Conservation (phyloP, 2,797 vertebrate species). For the Manis pentadactyla region DNA sequence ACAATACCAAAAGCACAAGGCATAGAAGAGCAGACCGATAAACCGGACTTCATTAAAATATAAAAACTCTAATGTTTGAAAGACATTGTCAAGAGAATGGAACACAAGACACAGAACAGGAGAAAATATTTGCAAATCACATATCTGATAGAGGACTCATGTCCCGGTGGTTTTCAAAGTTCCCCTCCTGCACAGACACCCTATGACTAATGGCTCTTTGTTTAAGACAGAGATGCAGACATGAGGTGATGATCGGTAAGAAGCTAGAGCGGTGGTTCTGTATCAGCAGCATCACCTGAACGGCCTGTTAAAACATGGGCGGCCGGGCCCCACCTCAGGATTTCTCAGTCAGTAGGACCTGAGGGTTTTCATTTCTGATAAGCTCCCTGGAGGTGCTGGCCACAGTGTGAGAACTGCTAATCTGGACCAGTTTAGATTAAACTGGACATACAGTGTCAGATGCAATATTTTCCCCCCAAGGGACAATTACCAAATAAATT, state of each 20-base stretch:
- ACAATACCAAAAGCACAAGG: not conserved
- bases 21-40: constrained; percentile 18
- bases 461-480: not conserved
- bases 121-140: constrained; percentile 25
- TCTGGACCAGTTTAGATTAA: not conserved
- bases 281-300: not conserved
- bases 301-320: not conserved
- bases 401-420: not conserved
- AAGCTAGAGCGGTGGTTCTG: not conserved
- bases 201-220: not conserved
- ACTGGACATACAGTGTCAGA: constrained; percentile 19
- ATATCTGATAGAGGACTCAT: not conserved
- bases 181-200: not conserved
- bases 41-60: not conserved
- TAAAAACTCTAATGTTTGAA: constrained; percentile 31
- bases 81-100: not conserved
- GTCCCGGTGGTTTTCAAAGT: not conserved
- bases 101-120: not conserved
- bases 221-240: not conserved
- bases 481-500: constrained; percentile 1
- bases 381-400: not conserved
- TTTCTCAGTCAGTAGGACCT: not conserved
- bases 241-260: not conserved
- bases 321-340: not conserved
- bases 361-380: not conserved